Percentiles rank a stretch among this genome's conserved stretches.
These are phyloP conservation scores for Ptyas mucosa DNA, from an alignment of 2,113 vertebrate genomes.

Conservation along the genomic window DNA sequence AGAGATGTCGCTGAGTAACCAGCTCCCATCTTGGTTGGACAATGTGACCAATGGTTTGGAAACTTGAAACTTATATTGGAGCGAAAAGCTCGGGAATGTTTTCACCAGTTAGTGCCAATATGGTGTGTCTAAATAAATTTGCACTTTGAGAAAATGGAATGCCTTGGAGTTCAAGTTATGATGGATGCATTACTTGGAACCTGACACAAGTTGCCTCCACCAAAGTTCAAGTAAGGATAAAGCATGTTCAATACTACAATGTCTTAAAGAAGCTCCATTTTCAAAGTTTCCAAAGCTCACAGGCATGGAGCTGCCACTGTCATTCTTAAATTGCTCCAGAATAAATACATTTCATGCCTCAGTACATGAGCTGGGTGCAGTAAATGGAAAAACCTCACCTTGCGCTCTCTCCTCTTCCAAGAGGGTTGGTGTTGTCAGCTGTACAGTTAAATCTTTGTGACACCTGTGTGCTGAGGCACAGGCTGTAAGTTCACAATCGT, in stretches of 20 bases:
- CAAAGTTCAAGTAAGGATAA: slow-evolving; percentile 1
- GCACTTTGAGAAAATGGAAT: too few species aligned
- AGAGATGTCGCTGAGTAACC: too few species aligned
- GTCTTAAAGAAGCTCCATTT: slow-evolving; percentile 3
- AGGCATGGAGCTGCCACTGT: neutral
- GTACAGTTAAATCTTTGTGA: neutral
- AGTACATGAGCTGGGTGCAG: slow-evolving; percentile 4
- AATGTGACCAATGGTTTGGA: too few species aligned
- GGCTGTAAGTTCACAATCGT: neutral
- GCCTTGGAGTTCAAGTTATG: too few species aligned
- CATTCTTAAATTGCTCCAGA: slow-evolving; percentile 10
- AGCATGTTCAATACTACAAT: neutral
- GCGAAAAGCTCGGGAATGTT: too few species aligned
- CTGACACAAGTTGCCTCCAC: neutral
- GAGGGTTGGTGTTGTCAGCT: neutral
- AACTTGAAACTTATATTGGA: too few species aligned
- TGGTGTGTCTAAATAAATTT: too few species aligned
- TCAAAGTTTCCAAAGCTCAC: neutral
- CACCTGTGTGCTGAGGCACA: neutral
- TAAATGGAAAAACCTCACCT: neutral
- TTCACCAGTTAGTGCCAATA: too few species aligned
- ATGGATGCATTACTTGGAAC: too few species aligned
- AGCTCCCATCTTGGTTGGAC: too few species aligned
- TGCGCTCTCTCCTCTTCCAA: neutral
- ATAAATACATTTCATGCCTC: slow-evolving; percentile 26